A percentile compares a stretch with the other conserved stretches of the same genome.
Conservation (phyloP, 35 echinoderm and acorn worm genomes). For the Apostichopus japonicus region DNA sequence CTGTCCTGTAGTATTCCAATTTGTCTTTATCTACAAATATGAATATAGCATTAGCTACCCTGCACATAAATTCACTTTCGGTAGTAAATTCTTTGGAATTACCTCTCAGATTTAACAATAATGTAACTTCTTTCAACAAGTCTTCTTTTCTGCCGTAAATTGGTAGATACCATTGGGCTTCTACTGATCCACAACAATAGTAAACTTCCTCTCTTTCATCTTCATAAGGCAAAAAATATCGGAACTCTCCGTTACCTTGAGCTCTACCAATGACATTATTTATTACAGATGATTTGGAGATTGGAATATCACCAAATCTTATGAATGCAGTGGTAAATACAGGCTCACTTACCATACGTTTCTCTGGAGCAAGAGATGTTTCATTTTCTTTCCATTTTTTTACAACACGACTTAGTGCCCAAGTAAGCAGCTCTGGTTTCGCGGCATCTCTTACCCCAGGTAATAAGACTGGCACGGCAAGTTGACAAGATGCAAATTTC, state of each 20-base stretch:
- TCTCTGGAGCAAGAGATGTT: background rate
- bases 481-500: too few species aligned
- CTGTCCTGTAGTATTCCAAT: background rate
- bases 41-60: background rate
- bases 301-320: background rate
- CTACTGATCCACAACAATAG: background rate
- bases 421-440: background rate
- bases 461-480: too few species aligned
- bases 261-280: constrained; percentile 34
- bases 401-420: constrained; percentile 14
- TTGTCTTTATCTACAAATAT: background rate
- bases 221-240: background rate
- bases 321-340: background rate
- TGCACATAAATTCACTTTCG: background rate
- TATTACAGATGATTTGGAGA: constrained; percentile 14
- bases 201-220: background rate
- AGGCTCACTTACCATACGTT: background rate
- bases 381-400: constrained; percentile 37
- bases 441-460: too few species aligned
- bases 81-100: background rate
- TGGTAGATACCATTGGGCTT: constrained; percentile 29
- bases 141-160: background rate
- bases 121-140: background rate
- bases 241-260: background rate
- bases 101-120: constrained; percentile 10